These are phyloP conservation scores for Dasypus novemcinctus DNA, from an alignment of 2,113 vertebrate genomes.

Conservation along the genomic window DNA sequence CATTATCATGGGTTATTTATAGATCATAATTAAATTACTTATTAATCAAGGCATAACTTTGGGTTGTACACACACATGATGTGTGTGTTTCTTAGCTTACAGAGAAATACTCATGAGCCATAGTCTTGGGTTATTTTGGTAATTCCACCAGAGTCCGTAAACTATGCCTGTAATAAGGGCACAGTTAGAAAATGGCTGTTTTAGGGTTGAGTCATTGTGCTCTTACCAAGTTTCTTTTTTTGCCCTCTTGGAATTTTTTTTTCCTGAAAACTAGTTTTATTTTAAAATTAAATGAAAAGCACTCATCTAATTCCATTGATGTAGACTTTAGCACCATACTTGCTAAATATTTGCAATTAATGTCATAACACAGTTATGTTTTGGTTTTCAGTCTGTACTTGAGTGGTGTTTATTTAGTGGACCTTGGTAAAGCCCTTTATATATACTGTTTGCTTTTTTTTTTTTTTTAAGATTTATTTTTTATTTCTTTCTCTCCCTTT, in stretches of 20 bases:
- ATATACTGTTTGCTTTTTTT: too few species aligned
- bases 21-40: constrained; percentile 39
- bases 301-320: too few species aligned
- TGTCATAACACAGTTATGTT: too few species aligned
- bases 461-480: too few species aligned
- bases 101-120: constrained; percentile 26
- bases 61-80: not conserved
- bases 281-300: too few species aligned
- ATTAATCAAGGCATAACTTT: constrained; percentile 12
- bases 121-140: constrained; percentile 34
- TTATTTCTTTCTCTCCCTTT: too few species aligned
- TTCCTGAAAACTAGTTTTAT: too few species aligned
- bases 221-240: constrained; percentile 9
- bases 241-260: not conserved
- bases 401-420: too few species aligned
- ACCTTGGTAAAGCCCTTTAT: too few species aligned
- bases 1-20: constrained; percentile 29
- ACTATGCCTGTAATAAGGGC: constrained; percentile 25
- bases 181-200: constrained; percentile 21
- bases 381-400: too few species aligned
- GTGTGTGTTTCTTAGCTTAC: not conserved
- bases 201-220: constrained; percentile 20
- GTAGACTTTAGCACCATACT: too few species aligned
- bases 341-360: too few species aligned
- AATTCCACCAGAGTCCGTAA: constrained; percentile 39